These are phyloP conservation scores for Chamaea fasciata DNA, from an alignment of 2,113 vertebrate genomes.

Conservation along the genomic window DNA sequence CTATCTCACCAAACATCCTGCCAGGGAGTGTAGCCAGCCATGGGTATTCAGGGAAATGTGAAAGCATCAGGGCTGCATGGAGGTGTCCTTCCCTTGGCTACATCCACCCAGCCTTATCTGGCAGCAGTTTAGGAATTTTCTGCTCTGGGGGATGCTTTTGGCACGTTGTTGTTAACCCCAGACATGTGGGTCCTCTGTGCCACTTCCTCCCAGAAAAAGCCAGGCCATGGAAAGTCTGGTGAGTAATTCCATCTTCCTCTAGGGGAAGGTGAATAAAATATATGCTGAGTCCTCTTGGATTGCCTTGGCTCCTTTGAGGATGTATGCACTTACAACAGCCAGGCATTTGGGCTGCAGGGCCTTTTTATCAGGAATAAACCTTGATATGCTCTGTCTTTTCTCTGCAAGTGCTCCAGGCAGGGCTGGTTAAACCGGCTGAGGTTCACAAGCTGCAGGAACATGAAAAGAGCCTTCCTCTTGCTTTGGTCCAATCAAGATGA, in stretches of 20 bases:
- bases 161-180: not conserved
- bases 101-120: not conserved
- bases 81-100: not conserved
- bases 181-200: rapidly evolving
- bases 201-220: not conserved
- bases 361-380: not conserved
- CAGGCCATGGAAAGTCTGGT: not conserved
- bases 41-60: not conserved
- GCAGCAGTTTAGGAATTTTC: not conserved
- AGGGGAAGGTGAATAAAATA: not conserved
- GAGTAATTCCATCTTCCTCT: not conserved
- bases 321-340: rapidly evolving
- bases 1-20: not conserved
- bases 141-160: not conserved
- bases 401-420: not conserved
- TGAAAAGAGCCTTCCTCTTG: not conserved
- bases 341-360: not conserved
- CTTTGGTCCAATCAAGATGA: not conserved
- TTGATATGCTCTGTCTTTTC: not conserved
- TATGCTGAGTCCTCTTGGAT: not conserved
- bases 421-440: not conserved
- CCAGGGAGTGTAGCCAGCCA: not conserved
- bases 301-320: not conserved
- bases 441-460: not conserved
- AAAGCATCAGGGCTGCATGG: not conserved